Evolutionary conservation across 2,113 vertebrate genomes (phyloP).

Genomic region (Anolis carolinensis): DNA sequence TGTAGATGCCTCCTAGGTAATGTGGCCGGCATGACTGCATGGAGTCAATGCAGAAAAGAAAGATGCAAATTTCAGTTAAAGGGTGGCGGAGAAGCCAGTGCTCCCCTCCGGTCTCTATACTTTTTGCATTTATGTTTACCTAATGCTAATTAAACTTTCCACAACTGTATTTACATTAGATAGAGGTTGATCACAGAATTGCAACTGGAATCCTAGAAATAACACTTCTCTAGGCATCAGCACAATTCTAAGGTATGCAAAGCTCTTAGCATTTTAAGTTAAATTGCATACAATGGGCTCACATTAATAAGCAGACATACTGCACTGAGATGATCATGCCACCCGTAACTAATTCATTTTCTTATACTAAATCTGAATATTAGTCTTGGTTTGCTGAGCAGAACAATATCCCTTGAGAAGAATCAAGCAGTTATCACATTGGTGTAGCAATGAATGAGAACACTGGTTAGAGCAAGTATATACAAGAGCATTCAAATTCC

Average conservation of each 20-base stretch:
- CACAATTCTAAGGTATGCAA: too few relatives aligned
- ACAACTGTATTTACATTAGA: not conserved
- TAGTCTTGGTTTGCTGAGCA: not conserved
- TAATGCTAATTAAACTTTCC: not conserved
- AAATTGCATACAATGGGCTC: too few relatives aligned
- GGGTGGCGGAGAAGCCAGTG: not conserved
- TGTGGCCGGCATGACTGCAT: too few relatives aligned
- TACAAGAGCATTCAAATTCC: not conserved
- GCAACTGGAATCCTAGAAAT: too few relatives aligned
- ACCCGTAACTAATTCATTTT: not conserved
- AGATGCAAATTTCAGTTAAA: not conserved
- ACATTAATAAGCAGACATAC: too few relatives aligned
- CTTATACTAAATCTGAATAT: slow-evolving; percentile 28
- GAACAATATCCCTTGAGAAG: slow-evolving; percentile 17
- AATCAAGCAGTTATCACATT: not conserved
- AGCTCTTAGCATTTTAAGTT: too few relatives aligned
- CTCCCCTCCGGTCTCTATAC: not conserved
- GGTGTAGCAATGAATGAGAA: not conserved
- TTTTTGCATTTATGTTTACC: not conserved
- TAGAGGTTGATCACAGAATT: too few relatives aligned
- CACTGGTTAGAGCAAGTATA: not conserved
- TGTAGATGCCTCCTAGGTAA: too few relatives aligned
- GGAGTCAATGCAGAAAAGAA: too few relatives aligned
- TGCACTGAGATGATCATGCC: not conserved
- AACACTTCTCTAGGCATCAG: too few relatives aligned